phyloP scores from a whole-genome alignment of 2,113 vertebrate genomes.

The Dolichotis patagonum region DNA sequence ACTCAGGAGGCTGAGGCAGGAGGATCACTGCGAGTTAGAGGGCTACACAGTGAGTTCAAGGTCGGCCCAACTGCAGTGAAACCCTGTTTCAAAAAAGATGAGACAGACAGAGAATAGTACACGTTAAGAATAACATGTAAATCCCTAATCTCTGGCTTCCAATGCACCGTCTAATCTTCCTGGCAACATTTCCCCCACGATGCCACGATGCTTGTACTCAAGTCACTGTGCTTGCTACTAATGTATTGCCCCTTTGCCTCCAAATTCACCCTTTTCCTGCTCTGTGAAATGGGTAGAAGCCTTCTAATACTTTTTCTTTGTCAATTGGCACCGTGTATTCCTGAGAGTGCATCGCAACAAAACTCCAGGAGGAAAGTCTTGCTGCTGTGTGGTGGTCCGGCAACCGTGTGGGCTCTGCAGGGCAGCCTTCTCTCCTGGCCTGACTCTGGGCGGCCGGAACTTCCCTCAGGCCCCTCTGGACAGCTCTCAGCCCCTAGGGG shows the following conservation, averaged over 20 bases:
- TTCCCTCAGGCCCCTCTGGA: background rate
- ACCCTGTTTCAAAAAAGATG: too few species aligned
- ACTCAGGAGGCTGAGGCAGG: too few species aligned
- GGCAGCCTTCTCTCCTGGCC: background rate
- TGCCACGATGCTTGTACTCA: background rate
- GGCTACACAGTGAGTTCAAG: too few species aligned
- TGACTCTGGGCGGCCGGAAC: background rate
- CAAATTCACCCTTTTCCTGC: background rate
- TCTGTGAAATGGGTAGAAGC: background rate
- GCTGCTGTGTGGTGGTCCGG: background rate
- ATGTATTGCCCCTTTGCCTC: accelerated
- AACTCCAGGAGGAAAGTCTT: background rate
- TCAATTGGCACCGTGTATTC: background rate
- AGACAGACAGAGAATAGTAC: background rate
- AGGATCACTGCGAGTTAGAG: too few species aligned
- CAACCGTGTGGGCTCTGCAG: background rate
- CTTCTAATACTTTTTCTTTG: background rate
- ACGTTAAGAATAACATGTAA: background rate
- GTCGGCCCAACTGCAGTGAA: too few species aligned
- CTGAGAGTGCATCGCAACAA: background rate
- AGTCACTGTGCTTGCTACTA: background rate
- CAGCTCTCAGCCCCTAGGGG: background rate
- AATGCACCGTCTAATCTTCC: background rate
- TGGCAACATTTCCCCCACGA: background rate
- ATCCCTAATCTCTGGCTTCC: background rate